Conservation (phyloP, 2,113 vertebrate genomes). For the Rhipidura dahli region DNA sequence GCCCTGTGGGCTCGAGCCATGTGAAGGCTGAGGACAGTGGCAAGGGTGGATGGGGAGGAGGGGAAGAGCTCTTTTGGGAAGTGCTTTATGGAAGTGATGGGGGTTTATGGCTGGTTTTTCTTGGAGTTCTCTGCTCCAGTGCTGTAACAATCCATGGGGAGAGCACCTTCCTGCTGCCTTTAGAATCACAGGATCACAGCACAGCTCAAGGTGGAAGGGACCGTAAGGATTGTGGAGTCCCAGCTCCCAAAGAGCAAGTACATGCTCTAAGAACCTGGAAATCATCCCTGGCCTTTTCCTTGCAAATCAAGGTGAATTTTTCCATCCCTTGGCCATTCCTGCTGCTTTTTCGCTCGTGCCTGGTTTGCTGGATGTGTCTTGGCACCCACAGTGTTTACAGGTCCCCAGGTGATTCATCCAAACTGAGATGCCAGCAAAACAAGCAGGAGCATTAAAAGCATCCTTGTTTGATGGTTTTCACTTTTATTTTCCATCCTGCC, state of each 20-base stretch:
- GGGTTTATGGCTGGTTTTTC: neutral
- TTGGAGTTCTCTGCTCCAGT: neutral
- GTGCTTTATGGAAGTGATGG: neutral
- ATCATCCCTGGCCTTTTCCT: neutral
- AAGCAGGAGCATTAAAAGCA: neutral
- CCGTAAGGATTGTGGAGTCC: fast-evolving
- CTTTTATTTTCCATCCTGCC: neutral
- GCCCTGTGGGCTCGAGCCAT: neutral
- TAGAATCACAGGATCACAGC: neutral
- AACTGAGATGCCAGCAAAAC: neutral
- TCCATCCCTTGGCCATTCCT: neutral
- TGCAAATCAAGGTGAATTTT: neutral
- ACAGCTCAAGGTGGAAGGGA: neutral
- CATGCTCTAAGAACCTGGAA: neutral
- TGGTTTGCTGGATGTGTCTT: neutral
- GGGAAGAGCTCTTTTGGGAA: neutral
- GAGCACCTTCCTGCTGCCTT: neutral
- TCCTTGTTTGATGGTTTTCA: neutral
- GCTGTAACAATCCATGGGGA: neutral
- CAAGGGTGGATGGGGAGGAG: fast-evolving
- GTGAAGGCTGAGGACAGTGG: neutral
- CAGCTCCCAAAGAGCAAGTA: neutral
- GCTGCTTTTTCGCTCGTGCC: neutral
- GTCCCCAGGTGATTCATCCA: neutral
- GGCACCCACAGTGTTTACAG: neutral